These are phyloP conservation scores for Strigops habroptila DNA, from an alignment of 2,113 vertebrate genomes.

Conservation along the genomic window DNA sequence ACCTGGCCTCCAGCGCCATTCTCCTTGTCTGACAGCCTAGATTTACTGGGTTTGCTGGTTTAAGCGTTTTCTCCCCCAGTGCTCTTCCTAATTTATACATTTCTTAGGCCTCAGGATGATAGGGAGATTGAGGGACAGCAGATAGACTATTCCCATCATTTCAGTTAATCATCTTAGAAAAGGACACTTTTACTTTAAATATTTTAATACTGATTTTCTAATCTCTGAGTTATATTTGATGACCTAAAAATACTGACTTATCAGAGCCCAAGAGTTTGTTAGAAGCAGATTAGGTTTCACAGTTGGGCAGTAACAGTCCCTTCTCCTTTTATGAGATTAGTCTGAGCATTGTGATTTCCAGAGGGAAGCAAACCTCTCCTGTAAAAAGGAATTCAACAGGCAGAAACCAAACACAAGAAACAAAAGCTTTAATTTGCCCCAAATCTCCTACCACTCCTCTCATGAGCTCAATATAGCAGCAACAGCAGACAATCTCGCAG, in stretches of 20 bases:
- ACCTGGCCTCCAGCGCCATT: neutral
- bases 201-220: neutral
- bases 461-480: neutral
- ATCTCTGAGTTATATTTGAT: neutral
- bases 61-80: accelerated
- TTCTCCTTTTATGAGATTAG: neutral
- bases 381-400: neutral
- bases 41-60: neutral
- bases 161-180: neutral
- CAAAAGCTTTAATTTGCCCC: neutral
- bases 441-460: neutral
- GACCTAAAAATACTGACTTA: neutral
- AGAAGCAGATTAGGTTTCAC: neutral
- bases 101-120: neutral
- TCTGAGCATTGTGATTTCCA: neutral
- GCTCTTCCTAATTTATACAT: neutral
- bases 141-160: neutral
- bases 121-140: neutral
- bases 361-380: neutral
- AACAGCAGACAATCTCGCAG: neutral
- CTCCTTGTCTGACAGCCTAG: neutral
- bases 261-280: neutral
- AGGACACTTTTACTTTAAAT: neutral
- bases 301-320: neutral
- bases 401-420: neutral